Conservation (phyloP, 2,888 invertebrate species). For the Ecliptopera silaceata region DNA sequence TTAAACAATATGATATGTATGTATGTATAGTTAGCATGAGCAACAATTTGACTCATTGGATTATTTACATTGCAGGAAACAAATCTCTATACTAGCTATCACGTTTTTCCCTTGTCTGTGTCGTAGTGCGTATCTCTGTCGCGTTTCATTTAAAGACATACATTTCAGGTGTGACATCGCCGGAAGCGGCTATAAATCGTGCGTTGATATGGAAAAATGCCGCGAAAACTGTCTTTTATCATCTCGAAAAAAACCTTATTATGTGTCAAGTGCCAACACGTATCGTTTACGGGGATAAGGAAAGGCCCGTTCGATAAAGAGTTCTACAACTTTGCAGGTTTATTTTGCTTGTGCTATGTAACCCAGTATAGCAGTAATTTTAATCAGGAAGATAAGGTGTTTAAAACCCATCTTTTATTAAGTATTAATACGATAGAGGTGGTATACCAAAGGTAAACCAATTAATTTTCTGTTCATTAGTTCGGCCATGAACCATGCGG, state of each 20-base stretch:
- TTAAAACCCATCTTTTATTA: no score
- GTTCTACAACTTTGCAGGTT: background rate
- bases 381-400: background rate
- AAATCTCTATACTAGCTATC: constrained; percentile 40
- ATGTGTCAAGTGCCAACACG: constrained; percentile 49
- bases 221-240: constrained; percentile 62
- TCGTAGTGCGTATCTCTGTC: constrained; percentile 48
- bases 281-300: constrained; percentile 41
- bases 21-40: background rate
- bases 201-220: constrained; percentile 65
- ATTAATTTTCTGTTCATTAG: no score
- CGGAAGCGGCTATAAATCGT: constrained; percentile 64
- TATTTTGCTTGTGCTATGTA: background rate
- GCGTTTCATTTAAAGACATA: constrained; percentile 58
- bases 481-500: no score
- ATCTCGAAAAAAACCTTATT: constrained; percentile 49
- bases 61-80: constrained; percentile 24
- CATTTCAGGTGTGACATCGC: constrained; percentile 65
- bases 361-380: background rate
- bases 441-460: no score
- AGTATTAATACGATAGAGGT: no score
- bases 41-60: constrained; percentile 13
- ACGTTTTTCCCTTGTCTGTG: constrained; percentile 44
- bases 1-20: background rate
- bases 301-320: background rate